Evolutionary conservation across 2,797 vertebrate species (phyloP).

Genomic region (Cuniculus paca): DNA sequence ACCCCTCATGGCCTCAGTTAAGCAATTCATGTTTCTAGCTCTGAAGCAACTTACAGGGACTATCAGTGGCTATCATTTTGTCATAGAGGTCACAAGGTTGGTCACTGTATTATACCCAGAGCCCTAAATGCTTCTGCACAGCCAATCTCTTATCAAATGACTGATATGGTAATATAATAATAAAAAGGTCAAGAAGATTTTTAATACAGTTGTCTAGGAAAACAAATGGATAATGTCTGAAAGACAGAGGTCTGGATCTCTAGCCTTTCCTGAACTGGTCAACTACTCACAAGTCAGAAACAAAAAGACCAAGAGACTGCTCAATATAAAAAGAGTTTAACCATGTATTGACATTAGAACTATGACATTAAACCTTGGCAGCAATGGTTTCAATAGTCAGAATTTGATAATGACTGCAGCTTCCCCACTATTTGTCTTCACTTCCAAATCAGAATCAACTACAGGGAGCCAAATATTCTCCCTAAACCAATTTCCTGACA

Average conservation of each 20-base stretch:
- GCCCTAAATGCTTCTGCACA: background rate
- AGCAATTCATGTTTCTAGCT: background rate
- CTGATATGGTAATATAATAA: background rate
- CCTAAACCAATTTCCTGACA: background rate
- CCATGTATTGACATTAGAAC: background rate
- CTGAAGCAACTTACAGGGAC: constrained; percentile 43
- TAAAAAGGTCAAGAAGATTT: constrained; percentile 42
- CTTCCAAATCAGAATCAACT: background rate
- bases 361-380: background rate
- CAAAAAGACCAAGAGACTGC: background rate
- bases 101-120: background rate
- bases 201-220: background rate
- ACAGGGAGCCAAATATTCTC: background rate
- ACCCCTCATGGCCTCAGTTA: background rate
- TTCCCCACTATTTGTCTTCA: background rate
- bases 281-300: constrained; percentile 1
- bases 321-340: background rate
- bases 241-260: background rate
- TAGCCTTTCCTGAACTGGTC: background rate
- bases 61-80: constrained; percentile 7
- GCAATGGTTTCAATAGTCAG: background rate
- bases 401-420: background rate
- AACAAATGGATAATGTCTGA: constrained; percentile 6
- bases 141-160: constrained; percentile 33
- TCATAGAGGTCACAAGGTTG: background rate